These are phyloP conservation scores for Emys orbicularis DNA, from an alignment of 2,797 vertebrate species.

Conservation along the genomic window DNA sequence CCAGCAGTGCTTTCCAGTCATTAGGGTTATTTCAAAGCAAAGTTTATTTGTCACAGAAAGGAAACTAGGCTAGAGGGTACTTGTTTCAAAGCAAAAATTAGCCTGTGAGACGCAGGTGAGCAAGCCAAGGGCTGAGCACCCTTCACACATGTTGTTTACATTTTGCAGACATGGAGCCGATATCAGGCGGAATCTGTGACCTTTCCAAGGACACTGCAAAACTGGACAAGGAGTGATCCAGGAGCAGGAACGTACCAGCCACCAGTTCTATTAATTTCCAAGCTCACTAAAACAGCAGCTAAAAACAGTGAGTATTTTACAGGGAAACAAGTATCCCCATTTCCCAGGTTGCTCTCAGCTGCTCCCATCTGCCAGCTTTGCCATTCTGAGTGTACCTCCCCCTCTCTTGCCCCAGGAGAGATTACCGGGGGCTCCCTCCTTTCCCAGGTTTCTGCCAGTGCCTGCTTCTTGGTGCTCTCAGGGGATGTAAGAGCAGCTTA, in stretches of 20 bases:
- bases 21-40: constrained; percentile 29
- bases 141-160: constrained; percentile 30
- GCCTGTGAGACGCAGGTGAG: not conserved
- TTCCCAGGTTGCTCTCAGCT: not conserved
- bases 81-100: not conserved
- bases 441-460: not conserved
- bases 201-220: constrained; percentile 10
- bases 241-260: constrained; percentile 13
- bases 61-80: constrained; percentile 10
- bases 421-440: not conserved
- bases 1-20: not conserved
- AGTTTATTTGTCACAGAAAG: constrained; percentile 62
- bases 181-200: not conserved
- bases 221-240: constrained; percentile 9
- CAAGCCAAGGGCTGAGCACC: constrained; percentile 12
- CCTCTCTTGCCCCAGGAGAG: not conserved
- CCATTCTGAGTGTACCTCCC: constrained; percentile 8
- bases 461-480: constrained; percentile 3
- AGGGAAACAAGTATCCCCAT: not conserved
- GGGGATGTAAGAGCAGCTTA: not conserved
- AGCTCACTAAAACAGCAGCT: constrained; percentile 59
- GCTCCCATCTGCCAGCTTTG: constrained; percentile 13
- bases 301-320: constrained; percentile 38
- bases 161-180: constrained; percentile 41
- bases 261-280: constrained; percentile 2